Evolutionary conservation across 2,888 invertebrate species (phyloP), one percentile per base, ranked within the genome.

Genomic region (Drosophila greeni): DNA sequence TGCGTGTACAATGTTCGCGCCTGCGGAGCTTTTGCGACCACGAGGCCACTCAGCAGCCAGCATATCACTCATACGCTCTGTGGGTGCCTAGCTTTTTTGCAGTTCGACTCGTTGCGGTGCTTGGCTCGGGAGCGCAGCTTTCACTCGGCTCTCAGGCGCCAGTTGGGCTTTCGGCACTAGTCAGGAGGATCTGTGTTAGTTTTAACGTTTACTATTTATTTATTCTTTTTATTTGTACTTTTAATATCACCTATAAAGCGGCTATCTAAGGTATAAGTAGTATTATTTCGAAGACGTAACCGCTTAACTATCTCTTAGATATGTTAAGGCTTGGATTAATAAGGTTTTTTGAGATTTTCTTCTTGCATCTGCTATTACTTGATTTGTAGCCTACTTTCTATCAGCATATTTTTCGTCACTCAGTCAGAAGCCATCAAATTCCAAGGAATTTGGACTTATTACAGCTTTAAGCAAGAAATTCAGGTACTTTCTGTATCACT

Each of bases 1-100:
- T 86, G 87, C 86, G 87, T 83, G 83, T 83, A 86, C 85, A 86
- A 87, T 86, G 84, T 69, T 78, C 73, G 81, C 78, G 76, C 72
- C 73, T 73, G 73, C 66, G 65, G 75, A 86, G 86, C 87, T 87
- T 86, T 86, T 75, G 76, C 66, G 67, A 65, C 78, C 83, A 83
- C 78, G 81, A 80, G 79, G 82, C 82, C 75, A 83, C 73, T 78
- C 73, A 71, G 71, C 51, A 36, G 43, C 42, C 18, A 20, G 43
- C 31, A 66, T 11, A 56, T 60, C 36, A 40, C 66, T 47, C 39
- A 65, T 42, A 47, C 53, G 47, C 52, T 47, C 54, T 16, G 53
- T 61, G 33, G 61, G 31, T n/a, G 16, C 20, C n/a, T 9, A 53
- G 43, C 53, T 54, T 59, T 59, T 14, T 14, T 16, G 45, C 45